Evolutionary conservation across 2,113 vertebrate genomes (phyloP).

Genomic region (Pyrgilauda ruficollis): DNA sequence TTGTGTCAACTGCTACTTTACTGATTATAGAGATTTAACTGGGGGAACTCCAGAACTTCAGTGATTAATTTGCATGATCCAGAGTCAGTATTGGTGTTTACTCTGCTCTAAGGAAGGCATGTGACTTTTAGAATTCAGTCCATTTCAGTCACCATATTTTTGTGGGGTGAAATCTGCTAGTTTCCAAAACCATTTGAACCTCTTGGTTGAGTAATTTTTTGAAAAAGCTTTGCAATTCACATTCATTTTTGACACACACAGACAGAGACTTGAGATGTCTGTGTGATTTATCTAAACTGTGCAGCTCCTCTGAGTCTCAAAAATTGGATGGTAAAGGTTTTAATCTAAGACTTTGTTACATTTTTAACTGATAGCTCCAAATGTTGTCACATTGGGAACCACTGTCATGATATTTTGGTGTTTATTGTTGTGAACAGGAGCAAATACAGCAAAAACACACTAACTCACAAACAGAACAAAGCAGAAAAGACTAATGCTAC

Average conservation of each 20-base stretch:
- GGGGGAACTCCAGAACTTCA: not conserved
- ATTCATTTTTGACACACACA: not conserved
- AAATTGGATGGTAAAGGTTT: not conserved
- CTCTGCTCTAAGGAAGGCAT: not conserved
- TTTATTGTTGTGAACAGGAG: not conserved
- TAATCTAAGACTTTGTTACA: not conserved
- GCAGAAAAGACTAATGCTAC: not conserved
- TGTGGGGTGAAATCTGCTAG: not conserved
- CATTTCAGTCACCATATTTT: not conserved
- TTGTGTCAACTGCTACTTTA: not conserved
- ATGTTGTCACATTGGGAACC: not conserved
- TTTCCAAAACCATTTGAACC: not conserved
- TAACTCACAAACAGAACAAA: not conserved
- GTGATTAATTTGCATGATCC: not conserved
- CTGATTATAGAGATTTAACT: not conserved
- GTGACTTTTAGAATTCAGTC: not conserved
- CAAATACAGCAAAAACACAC: not conserved
- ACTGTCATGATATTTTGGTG: not conserved
- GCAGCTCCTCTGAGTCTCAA: not conserved
- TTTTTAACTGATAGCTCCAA: not conserved
- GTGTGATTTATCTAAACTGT: not conserved
- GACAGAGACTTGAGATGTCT: not conserved
- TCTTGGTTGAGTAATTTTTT: not conserved
- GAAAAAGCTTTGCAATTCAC: not conserved
- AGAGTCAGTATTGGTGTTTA: not conserved